These are phyloP conservation scores for Doris montereyensis DNA, from an alignment of 2,888 invertebrate species.

Conservation along the genomic window DNA sequence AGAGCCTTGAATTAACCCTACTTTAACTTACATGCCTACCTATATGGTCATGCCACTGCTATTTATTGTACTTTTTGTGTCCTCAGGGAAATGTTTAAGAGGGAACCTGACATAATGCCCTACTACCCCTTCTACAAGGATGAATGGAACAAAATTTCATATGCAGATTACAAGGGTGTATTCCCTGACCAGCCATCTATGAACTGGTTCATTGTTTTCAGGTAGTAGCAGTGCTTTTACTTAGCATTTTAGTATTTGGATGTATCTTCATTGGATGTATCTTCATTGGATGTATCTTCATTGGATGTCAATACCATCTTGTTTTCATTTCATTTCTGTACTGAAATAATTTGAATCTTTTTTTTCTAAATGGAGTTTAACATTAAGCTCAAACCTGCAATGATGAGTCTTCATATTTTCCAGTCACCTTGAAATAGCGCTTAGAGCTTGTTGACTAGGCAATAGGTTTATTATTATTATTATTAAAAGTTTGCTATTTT, in stretches of 20 bases:
- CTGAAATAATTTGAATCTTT: neutral
- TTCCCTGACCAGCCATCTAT: conserved; percentile 70
- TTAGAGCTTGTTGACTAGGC: no score
- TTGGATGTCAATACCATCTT: no score
- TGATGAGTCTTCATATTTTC: no score
- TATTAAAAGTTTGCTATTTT: no score
- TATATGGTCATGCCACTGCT: no score
- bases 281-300: neutral
- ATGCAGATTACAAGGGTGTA: conserved; percentile 69
- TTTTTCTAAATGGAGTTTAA: neutral
- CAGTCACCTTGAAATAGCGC: no score
- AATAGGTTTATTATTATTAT: no score
- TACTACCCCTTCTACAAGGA: conserved; percentile 71
- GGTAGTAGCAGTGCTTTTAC: no score
- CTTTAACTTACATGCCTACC: no score
- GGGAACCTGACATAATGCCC: conserved; percentile 67
- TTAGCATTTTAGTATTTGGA: neutral
- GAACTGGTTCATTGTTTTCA: conserved; percentile 73
- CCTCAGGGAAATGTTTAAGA: conserved; percentile 70
- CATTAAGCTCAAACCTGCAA: no score
- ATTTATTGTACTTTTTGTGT: conserved; percentile 11
- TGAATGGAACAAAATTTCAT: conserved; percentile 73
- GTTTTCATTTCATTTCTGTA: neutral
- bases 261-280: neutral
- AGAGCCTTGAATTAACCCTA: no score